Evolutionary conservation across 2,888 invertebrate genomes (phyloP), one percentile per base, ranked within the genome.

Genomic region (Polylopha cassiicola): DNA sequence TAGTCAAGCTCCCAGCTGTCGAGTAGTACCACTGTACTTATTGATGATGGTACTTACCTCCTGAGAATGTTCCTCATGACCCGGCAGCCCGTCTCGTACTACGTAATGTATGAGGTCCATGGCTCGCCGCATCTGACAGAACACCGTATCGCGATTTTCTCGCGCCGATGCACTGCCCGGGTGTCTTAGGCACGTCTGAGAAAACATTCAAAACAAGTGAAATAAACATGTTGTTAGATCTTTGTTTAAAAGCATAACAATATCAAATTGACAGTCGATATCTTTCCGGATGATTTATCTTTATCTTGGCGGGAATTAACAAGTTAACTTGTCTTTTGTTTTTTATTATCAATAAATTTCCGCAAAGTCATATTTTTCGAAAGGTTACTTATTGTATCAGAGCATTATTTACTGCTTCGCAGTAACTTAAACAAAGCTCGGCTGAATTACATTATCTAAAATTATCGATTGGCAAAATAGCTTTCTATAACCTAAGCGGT

Each of bases 101-200:
- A 99, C 97, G 76, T 95, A 96, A 81, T 98, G 98, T 56, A 99
- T 96, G 50, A 98, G 89, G 84, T 99, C 98, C 92, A 99, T 95
- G 13, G 99, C 97, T 48, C 97, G 89, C 46, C 98, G 88, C 94
- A 99, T 99, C 81, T 98, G 97, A 71, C 96, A 96, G 86, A 99
- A 99, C 27, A 99, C 98, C 0, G 98, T 98, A 75, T 99, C 98
- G 4, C 99, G 89, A 77, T 98, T 99, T 76, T 97, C 97, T 49
- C 95, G 90, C 0, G 98, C 96, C 37, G 95, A 92, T 30, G 92
- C 91, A 73, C 97, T 95, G 57, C 98, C 97, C 10, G 98, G 97
- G 82, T 99, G 98, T 60, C 98, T 89, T 50, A 99, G 86, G 70
- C 97, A 96, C 9, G 97, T 93, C 93, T 95, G 68, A 9, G 26